A percentile compares a stretch with the other conserved stretches of the same genome.
These are phyloP conservation scores for Gila robusta DNA, from an alignment of 2,797 vertebrate species.

Conservation along the genomic window DNA sequence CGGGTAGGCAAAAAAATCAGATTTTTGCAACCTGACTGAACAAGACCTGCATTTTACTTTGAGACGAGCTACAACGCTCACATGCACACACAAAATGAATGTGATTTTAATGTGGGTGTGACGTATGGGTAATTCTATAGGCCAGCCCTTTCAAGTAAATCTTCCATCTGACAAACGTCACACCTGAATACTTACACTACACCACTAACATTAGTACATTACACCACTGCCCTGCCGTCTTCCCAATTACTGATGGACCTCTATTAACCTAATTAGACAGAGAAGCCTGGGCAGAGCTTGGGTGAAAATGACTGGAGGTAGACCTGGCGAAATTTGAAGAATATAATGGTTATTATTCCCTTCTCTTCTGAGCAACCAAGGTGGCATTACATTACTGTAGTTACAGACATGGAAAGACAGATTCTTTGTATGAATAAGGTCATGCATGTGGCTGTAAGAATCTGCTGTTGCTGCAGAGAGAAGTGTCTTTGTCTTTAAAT, in stretches of 20 bases:
- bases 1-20: rapidly evolving
- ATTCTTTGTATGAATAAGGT: neutral
- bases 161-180: constrained; percentile 75
- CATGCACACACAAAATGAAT: constrained; percentile 14
- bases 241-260: constrained; percentile 71
- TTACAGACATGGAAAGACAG: neutral
- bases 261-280: constrained; percentile 84
- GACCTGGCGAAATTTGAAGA: neutral
- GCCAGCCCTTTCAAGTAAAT: constrained; percentile 58
- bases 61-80: neutral
- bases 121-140: constrained; percentile 68
- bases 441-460: neutral
- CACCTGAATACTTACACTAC: constrained; percentile 58
- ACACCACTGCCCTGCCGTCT: constrained; percentile 36
- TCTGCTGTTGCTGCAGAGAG: neutral
- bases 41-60: neutral
- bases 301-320: neutral
- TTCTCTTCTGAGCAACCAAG: neutral
- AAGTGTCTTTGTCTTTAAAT: neutral
- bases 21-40: neutral
- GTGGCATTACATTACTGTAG: neutral
- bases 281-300: constrained; percentile 10
- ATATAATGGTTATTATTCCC: neutral
- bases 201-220: constrained; percentile 51
- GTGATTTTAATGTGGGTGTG: constrained; percentile 34